Conservation (phyloP, 2,797 vertebrate species). For the Chaenodraco wilsoni region DNA sequence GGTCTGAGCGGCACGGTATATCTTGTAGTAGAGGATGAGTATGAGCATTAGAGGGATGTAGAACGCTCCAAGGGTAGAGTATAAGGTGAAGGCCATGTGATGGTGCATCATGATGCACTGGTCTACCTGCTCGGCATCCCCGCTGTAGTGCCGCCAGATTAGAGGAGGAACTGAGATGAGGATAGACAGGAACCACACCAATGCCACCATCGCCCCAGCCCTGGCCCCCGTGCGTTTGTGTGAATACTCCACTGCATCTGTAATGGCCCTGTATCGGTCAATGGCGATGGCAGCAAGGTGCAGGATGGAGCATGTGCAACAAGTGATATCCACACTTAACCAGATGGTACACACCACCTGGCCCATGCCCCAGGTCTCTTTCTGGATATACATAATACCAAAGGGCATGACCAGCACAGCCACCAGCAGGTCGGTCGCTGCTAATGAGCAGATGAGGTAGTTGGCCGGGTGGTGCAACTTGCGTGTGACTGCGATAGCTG, state of each 20-base stretch:
- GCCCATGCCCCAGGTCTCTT: constrained; percentile 95
- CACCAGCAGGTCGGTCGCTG: constrained; percentile 96
- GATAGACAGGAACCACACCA: constrained; percentile 95
- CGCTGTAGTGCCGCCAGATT: constrained; percentile 90
- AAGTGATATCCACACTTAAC: constrained; percentile 95
- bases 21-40: constrained; percentile 98
- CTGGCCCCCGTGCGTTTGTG: constrained; percentile 91
- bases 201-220: constrained; percentile 90
- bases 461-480: constrained; percentile 98
- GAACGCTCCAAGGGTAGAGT: constrained; percentile 96
- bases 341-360: constrained; percentile 93
- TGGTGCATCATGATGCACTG: constrained; percentile 95
- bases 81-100: constrained; percentile 92
- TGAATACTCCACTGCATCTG: constrained; percentile 95
- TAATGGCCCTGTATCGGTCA: constrained; percentile 95
- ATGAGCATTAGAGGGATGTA: constrained; percentile 95
- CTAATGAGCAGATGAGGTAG: constrained; percentile 97
- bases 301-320: constrained; percentile 96
- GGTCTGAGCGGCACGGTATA: constrained; percentile 94
- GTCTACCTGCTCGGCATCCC: constrained; percentile 81
- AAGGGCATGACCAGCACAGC: constrained; percentile 99
- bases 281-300: constrained; percentile 95
- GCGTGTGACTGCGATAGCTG: constrained; percentile 94
- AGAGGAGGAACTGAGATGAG: constrained; percentile 95
- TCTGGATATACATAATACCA: constrained; percentile 94